Base-by-base conservation (phyloP, 1,140 invertebrate species). In the Drosophila hydei region DNA sequence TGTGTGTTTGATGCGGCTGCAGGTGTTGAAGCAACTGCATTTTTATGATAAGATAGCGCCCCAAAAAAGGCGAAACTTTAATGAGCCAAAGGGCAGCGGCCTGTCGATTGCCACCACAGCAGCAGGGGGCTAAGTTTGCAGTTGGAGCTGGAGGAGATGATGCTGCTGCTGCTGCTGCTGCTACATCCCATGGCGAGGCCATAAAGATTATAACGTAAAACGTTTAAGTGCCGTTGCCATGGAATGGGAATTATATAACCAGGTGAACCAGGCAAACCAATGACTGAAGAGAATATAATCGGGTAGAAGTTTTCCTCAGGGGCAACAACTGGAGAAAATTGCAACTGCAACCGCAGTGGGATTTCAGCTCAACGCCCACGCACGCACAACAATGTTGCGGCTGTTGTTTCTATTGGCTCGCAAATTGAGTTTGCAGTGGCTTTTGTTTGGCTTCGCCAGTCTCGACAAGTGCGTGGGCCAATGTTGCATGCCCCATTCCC, bases 41-140 rank as follows among this genome's bases (percentile, higher is more conserved):
- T 84, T 83, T 84, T 84, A 84, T 80, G 80, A 84, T 84, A 84
- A 84, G 80, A 84, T 87, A 84, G 70, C 81, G 69, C 80, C 80
- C 80, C 51, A 60, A 72, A 74, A 74, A 63, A 60, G 73, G 69
- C 64, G 58, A 45, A 80, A 67, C 47, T 85, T 84, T 84, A 84
- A 84, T 84, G 80, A 84, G 81, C 58, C 70, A 61, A 61, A 61
- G 62, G 72, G 67, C 67, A 71, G 65, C 27, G 62, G 52, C 58
- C 58, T 45, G 60, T 52, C 36, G 62, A 23, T 30, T 40, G 23
- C 16, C n/a, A 27, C 16, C 33, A 51, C 47, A 21, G 30, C 27
- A 69, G 52, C 52, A 14, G 33, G 19, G 40, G 52, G 59, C n/a
- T 30, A 36, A 14, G n/a, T n/a, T n/a, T n/a, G n/a, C n/a, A 33